Evolutionary conservation across 2,797 vertebrate species (phyloP).

Genomic region (Lateolabrax maculatus): DNA sequence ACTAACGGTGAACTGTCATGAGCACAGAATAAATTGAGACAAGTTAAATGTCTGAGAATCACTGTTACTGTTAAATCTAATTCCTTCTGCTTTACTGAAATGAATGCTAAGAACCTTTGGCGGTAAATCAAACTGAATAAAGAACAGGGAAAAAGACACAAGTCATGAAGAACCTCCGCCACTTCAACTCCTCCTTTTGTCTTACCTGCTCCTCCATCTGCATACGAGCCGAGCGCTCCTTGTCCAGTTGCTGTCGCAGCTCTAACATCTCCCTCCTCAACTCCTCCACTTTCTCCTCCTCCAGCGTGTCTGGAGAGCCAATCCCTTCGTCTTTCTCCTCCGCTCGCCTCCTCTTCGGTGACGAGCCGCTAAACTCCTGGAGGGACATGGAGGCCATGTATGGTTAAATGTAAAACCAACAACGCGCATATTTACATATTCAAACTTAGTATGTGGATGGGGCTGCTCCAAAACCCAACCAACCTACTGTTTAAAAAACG

Average conservation of each 20-base stretch:
- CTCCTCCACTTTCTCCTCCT: conserved; percentile 81
- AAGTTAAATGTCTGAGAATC: background rate
- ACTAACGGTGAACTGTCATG: background rate
- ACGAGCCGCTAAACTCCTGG: conserved; percentile 93
- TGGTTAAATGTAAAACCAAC: background rate
- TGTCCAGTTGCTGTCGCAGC: conserved; percentile 80
- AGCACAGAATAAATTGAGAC: background rate
- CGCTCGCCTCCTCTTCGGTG: conserved; percentile 87
- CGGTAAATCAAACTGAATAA: background rate
- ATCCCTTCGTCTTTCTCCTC: conserved; percentile 96
- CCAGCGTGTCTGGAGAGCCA: conserved; percentile 83
- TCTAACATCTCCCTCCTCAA: conserved; percentile 78
- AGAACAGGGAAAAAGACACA: rapidly evolving
- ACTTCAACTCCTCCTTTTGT: background rate
- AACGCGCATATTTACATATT: background rate
- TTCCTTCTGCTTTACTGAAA: background rate
- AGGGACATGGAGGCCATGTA: background rate
- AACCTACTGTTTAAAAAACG: background rate
- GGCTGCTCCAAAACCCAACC: background rate
- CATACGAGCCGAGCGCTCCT: conserved; percentile 83
- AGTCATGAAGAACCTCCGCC: background rate
- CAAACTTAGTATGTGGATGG: background rate
- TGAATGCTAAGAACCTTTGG: background rate
- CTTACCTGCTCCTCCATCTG: conserved; percentile 83
- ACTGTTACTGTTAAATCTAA: background rate